Evolutionary conservation across 2,888 invertebrate species (phyloP).

Genomic region (Tuberolachnus salignus): DNA sequence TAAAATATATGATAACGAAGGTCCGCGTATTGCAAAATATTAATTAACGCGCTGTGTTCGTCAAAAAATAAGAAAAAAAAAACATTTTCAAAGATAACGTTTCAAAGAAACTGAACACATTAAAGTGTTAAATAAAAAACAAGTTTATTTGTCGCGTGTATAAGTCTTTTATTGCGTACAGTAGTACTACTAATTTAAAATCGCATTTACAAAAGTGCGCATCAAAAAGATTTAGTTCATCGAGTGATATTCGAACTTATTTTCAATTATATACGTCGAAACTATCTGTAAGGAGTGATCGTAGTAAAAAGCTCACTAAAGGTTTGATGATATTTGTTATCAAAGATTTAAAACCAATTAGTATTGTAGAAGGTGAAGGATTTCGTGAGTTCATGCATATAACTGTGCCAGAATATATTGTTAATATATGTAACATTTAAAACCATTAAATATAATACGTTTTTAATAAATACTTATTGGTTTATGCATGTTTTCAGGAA

Average conservation of each 20-base stretch:
- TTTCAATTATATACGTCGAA: conserved; percentile 8
- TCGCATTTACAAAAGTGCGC: not conserved
- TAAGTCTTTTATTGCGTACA: conserved; percentile 7
- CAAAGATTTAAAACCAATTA: conserved; percentile 61
- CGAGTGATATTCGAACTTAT: conserved; percentile 10
- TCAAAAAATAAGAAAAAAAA: too few species aligned
- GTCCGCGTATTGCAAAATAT: too few species aligned
- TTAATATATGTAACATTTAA: too few species aligned
- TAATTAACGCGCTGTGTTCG: too few species aligned
- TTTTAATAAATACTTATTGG: too few species aligned
- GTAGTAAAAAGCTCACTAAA: conserved; percentile 16
- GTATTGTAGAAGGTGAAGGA: conserved; percentile 61
- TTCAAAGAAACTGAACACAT: too few species aligned
- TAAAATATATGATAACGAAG: too few species aligned
- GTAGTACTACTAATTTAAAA: conserved; percentile 7
- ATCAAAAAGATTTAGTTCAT: conserved; percentile 6
- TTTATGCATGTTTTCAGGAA: too few species aligned
- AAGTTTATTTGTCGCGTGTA: not conserved
- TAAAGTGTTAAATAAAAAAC: conserved; percentile 5
- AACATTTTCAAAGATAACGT: too few species aligned
- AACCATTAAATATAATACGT: too few species aligned
- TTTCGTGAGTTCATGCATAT: conserved; percentile 60
- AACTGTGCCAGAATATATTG: too few species aligned
- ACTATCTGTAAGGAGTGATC: not conserved
- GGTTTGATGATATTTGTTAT: conserved; percentile 8